These are phyloP conservation scores for Phyllostomus discolor DNA, from an alignment of 2,113 vertebrate genomes.

Conservation along the genomic window DNA sequence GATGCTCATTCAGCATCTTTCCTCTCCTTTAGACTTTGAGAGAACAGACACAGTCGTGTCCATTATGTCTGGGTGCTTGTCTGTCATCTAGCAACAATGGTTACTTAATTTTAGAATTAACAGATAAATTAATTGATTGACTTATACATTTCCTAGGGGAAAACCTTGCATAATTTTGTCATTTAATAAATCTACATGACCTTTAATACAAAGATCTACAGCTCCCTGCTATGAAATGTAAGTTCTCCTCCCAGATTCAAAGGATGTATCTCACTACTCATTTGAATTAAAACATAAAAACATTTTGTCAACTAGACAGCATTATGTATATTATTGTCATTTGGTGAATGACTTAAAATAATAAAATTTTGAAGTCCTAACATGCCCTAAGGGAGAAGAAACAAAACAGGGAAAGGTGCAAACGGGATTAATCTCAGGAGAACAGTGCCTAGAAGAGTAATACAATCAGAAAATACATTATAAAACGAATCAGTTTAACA, in stretches of 20 bases:
- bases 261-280: background rate
- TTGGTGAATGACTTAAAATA: background rate
- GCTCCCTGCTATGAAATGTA: background rate
- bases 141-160: background rate
- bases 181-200: background rate
- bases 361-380: background rate
- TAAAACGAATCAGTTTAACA: background rate
- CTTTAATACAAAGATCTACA: background rate
- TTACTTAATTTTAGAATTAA: constrained; percentile 21
- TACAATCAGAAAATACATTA: background rate
- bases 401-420: background rate
- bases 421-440: background rate
- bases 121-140: background rate
- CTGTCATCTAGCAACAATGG: background rate
- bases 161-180: background rate
- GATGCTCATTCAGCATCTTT: background rate
- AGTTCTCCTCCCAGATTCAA: background rate
- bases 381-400: background rate
- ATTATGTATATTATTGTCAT: background rate
- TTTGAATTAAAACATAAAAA: background rate
- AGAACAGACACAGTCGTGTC: background rate
- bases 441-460: background rate
- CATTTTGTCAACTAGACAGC: background rate
- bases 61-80: background rate
- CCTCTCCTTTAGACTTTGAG: background rate